Percentiles rank a stretch among this genome's conserved stretches.
These are phyloP conservation scores for Temnothorax rugatulus DNA, from an alignment of 2,888 invertebrate species.

Conservation along the genomic window DNA sequence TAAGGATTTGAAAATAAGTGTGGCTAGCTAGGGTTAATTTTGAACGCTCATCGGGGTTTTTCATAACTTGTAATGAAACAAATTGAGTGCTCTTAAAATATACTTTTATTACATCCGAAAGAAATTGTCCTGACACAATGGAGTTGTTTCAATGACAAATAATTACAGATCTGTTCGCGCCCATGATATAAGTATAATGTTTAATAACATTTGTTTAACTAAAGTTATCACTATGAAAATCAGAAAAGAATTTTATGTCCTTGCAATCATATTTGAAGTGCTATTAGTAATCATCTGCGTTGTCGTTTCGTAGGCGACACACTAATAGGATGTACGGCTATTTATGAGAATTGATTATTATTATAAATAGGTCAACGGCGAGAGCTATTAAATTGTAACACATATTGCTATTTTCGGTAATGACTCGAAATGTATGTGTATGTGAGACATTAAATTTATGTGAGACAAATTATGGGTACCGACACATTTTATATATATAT, in stretches of 20 bases:
- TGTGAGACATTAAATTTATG: neutral
- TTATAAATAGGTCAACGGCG: slow-evolving; percentile 25
- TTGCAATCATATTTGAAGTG: neutral
- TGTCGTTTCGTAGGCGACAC: neutral
- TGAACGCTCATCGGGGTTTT: neutral
- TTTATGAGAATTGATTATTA: slow-evolving; percentile 20
- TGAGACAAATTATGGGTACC: neutral
- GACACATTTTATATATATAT: neutral
- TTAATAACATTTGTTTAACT: neutral
- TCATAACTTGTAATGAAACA: slow-evolving; percentile 1
- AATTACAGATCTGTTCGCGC: neutral
- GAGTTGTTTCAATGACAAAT: neutral
- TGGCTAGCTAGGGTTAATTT: neutral
- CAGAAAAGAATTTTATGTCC: neutral
- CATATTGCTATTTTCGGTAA: neutral
- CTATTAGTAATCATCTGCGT: neutral
- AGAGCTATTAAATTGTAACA: neutral
- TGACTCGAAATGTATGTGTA: neutral
- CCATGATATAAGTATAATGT: neutral
- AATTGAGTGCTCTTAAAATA: slow-evolving; percentile 16
- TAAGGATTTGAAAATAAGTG: too few relatives aligned
- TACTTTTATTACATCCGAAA: slow-evolving; percentile 14
- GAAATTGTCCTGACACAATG: slow-evolving; percentile 21
- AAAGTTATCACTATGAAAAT: neutral
- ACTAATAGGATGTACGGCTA: neutral